Evolutionary conservation across 2,113 vertebrate species (phyloP).

Genomic region (mouse (Mus musculus)): DNA sequence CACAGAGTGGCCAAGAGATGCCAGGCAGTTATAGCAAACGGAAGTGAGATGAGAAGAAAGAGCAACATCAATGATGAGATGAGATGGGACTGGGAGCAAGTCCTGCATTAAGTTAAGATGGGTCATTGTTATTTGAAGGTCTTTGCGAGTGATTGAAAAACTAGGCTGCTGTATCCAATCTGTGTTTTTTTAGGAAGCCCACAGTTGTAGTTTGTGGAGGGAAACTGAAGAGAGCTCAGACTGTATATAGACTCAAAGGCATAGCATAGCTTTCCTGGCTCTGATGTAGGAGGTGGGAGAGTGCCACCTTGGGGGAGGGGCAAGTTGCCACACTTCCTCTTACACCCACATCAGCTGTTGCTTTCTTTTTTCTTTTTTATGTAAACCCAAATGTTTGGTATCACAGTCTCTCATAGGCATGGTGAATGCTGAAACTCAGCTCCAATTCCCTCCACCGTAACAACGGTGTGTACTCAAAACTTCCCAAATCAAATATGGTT

Average conservation of each 20-base stretch:
- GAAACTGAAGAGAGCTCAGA: not conserved
- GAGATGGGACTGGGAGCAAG: not conserved
- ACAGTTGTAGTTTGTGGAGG: not conserved
- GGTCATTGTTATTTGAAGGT: not conserved
- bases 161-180: not conserved
- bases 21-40: not conserved
- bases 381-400: constrained; percentile 59
- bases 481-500: constrained; percentile 74
- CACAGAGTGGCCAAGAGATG: not conserved
- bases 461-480: constrained; percentile 62
- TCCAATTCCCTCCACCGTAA: not conserved
- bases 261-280: not conserved
- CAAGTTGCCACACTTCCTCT: not conserved
- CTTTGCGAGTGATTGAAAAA: not conserved
- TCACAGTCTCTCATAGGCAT: constrained; percentile 37
- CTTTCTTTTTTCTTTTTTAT: constrained; percentile 31
- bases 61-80: not conserved
- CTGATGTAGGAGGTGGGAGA: not conserved
- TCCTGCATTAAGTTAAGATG: not conserved
- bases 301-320: not conserved
- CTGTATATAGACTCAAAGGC: not conserved
- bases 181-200: not conserved
- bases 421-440: not conserved
- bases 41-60: not conserved
- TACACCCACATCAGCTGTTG: not conserved